Evolutionary conservation across 2,888 invertebrate species (phyloP).

Genomic region (Acronicta alni): DNA sequence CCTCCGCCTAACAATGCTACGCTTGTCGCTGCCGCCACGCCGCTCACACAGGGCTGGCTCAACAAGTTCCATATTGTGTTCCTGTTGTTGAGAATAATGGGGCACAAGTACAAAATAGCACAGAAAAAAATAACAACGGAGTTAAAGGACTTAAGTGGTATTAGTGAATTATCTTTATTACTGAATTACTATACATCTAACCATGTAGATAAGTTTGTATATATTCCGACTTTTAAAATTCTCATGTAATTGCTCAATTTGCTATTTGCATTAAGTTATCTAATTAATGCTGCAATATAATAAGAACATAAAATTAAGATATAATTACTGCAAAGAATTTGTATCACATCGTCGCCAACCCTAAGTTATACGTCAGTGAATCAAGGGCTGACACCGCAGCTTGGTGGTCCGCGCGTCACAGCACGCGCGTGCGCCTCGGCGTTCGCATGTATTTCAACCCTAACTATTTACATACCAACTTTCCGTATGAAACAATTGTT

Average conservation of each 20-base stretch:
- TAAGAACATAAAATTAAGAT: background rate
- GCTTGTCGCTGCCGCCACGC: conserved; percentile 83
- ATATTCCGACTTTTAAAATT: too few species aligned
- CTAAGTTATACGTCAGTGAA: conserved; percentile 77
- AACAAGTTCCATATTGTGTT: conserved; percentile 33
- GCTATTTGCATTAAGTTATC: background rate
- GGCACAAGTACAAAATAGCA: background rate
- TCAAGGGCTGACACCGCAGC: conserved; percentile 85
- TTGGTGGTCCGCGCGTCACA: conserved; percentile 86
- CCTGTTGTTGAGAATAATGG: conserved; percentile 23
- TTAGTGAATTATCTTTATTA: background rate
- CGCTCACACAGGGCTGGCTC: conserved; percentile 73
- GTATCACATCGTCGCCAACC: conserved; percentile 64
- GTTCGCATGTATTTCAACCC: conserved; percentile 81
- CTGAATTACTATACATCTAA: too few species aligned
- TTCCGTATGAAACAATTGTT: conserved; percentile 47
- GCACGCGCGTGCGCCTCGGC: conserved; percentile 80
- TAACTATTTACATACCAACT: conserved; percentile 79
- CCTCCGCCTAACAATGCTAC: conserved; percentile 87
- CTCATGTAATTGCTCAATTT: background rate
- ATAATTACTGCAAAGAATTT: conserved; percentile 14
- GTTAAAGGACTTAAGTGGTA: background rate
- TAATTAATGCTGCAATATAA: background rate
- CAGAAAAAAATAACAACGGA: background rate
- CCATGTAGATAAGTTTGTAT: too few species aligned